Evolutionary conservation across 2,797 vertebrate genomes (phyloP).

Genomic region (Mycteria americana): DNA sequence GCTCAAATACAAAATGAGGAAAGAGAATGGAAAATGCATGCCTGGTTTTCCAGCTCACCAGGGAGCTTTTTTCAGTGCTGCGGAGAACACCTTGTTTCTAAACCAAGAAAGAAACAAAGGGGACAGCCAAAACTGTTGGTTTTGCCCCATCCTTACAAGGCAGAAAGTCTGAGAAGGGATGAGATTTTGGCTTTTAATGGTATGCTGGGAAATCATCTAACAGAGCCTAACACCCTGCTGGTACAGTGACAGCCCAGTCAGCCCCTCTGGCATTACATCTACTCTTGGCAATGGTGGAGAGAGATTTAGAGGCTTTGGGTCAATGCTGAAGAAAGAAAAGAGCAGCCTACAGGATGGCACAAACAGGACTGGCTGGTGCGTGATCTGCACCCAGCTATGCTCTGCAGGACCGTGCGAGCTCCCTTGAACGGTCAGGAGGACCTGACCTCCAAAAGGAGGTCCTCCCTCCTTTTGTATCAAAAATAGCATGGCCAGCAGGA

Average conservation of each 20-base stretch:
- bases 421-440: too few species aligned
- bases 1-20: neutral
- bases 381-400: neutral
- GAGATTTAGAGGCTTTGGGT: neutral
- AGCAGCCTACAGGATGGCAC: neutral
- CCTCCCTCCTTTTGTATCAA: too few species aligned
- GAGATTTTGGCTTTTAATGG: neutral
- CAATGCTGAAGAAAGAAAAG: fast-evolving
- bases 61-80: neutral
- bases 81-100: neutral
- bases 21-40: neutral
- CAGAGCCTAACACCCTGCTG: neutral
- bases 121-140: neutral
- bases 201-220: neutral
- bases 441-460: too few species aligned
- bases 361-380: fast-evolving
- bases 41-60: neutral
- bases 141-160: neutral
- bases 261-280: neutral
- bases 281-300: neutral
- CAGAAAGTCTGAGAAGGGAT: neutral
- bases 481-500: too few species aligned
- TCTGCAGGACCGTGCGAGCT: neutral
- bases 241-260: neutral
- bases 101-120: neutral